Base-by-base conservation (phyloP, 2,797 vertebrate species). In the Numenius phaeopus region DNA sequence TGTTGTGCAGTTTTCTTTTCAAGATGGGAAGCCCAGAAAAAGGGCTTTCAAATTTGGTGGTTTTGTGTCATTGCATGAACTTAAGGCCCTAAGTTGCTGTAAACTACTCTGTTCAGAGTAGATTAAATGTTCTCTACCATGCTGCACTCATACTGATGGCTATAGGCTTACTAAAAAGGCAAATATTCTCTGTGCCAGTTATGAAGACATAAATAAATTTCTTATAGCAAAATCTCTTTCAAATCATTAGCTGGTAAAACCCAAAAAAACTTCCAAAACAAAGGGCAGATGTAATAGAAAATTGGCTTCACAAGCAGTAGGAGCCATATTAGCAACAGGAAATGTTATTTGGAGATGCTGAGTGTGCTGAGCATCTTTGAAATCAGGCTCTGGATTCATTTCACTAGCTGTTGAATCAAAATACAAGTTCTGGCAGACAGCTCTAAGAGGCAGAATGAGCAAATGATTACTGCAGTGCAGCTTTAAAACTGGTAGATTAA, bases 391-490 rank as follows among this genome's bases (percentile, higher is more conserved):
- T 86, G 39, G 42, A 81, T 75, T 83, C 1, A 77, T 89, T 95
- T 93, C 62, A 70, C 18, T 92, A 44, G 50, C 42, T 83, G 21
- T 40, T 88, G 73, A 95, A 88, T 84, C 22, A 76, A 88, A 93
- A 93, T 76, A 42, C 32, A 91, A 62, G 65, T 81, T 81, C 1
- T 8, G 44, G 7, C 9, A 92, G 58, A 69, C n/a, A 89, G 3
- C 11, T 87, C 7, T 22, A 81, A 90, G 20, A 65, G 40, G 13
- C 2, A 69, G 39, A 81, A 83, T 66, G 9, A 23, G 23, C 21
- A 92, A 84, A 90, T 44, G 1, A 49, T 81, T 90, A 58, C 34
- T 39, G 11, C 37, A 58, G 10, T 78, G 32, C 9, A 54, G 17
- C 11, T 90, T 88, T 86, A 79, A 91, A 90, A 70, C 17, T 52